Evolutionary conservation across 2,888 invertebrate genomes (phyloP).

Genomic region (Portevinia maculata): DNA sequence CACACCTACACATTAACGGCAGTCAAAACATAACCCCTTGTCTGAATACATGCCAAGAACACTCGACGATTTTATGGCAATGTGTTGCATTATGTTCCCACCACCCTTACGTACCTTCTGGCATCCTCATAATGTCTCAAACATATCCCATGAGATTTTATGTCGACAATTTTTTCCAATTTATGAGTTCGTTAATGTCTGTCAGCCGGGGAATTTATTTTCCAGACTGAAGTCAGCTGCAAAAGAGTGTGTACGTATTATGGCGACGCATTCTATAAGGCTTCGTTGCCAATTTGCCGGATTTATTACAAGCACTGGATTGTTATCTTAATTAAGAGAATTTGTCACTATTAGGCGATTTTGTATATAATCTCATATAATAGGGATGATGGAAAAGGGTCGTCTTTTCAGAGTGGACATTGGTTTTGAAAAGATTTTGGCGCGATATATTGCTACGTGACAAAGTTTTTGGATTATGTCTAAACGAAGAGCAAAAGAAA

Average conservation of each 20-base stretch:
- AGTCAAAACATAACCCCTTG: conserved; percentile 40
- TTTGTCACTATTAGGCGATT: conserved; percentile 48
- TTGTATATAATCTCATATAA: background rate
- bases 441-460: too few species aligned
- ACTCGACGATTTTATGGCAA: conserved; percentile 4
- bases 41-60: conserved; percentile 2
- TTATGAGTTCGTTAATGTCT: conserved; percentile 64
- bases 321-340: conserved; percentile 55
- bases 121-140: conserved; percentile 6
- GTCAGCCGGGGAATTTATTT: conserved; percentile 56
- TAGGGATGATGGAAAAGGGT: too few species aligned
- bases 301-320: conserved; percentile 47
- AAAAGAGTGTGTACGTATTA: conserved; percentile 1
- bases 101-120: background rate
- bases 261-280: background rate
- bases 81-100: conserved; percentile 28
- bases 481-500: too few species aligned
- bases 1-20: conserved; percentile 27
- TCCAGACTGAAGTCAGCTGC: conserved; percentile 25
- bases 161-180: conserved; percentile 64
- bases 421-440: too few species aligned
- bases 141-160: conserved; percentile 55
- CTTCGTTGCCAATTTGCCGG: conserved; percentile 30
- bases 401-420: too few species aligned
- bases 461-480: too few species aligned